phyloP scores from a whole-genome alignment of 2,888 invertebrate genomes.

The Eupithecia insigniata region DNA sequence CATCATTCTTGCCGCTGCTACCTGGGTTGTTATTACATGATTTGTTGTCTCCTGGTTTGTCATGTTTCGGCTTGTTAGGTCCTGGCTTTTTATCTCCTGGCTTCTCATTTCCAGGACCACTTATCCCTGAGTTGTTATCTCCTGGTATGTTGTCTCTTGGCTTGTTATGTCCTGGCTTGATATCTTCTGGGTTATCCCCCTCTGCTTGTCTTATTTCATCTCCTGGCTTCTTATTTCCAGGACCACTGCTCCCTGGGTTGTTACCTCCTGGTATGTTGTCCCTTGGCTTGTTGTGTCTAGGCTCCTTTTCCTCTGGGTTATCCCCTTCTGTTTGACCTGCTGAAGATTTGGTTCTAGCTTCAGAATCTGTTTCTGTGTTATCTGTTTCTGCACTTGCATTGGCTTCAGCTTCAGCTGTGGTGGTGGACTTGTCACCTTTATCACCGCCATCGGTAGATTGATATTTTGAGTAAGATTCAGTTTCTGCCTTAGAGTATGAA shows the following conservation, averaged over 20 bases:
- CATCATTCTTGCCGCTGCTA: no score
- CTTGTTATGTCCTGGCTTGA: no score
- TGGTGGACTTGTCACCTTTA: neutral
- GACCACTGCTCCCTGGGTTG: no score
- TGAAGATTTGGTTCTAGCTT: neutral
- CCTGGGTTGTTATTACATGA: no score
- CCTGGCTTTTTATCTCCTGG: neutral
- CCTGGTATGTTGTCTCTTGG: no score
- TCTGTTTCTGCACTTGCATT: neutral
- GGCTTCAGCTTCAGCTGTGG: neutral
- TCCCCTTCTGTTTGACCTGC: neutral
- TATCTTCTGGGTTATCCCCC: no score
- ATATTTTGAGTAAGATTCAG: neutral
- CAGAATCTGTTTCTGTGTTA: neutral
- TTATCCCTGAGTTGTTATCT: neutral
- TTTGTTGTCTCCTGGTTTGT: no score
- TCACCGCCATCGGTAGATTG: neutral
- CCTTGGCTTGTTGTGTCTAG: no score
- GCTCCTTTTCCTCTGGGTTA: neutral
- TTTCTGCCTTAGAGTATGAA: neutral
- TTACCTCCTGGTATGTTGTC: no score
- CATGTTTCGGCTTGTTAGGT: neutral
- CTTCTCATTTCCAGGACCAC: neutral
- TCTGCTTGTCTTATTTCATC: no score
- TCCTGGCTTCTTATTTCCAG: no score